Evolutionary conservation across 2,797 vertebrate species (phyloP), one percentile per base, ranked within the genome.

Genomic region (Sebastolobus altivelis): DNA sequence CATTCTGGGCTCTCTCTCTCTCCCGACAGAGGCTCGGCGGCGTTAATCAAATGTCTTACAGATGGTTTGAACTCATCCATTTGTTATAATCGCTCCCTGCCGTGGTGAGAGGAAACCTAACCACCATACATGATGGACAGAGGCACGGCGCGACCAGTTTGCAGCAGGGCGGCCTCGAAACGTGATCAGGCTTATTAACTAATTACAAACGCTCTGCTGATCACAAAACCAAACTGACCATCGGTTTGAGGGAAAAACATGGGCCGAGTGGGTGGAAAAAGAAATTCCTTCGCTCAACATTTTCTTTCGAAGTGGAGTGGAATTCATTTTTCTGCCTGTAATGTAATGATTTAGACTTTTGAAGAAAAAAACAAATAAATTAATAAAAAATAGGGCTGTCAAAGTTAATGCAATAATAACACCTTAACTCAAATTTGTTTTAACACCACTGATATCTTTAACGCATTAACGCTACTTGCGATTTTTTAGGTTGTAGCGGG

Each of bases 41-140:
- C 76, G 87, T 93, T 95, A 95, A 96, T 95, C 93, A 95, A 95
- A 95, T 95, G 92, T 95, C 93, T 95, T 94, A 95, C 95, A 94
- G 93, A 94, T 82, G 93, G 93, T 95, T 96, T 94, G 95, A 96
- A 95, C 88, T 93, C 93, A 95, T 93, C 94, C 96, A 94, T 94
- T 96, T 96, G 95, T 93, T 94, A 94, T 94, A 95, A 96, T 95
- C 80, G 79, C 87, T 87, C 90, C 93, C 84, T 78, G 72, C 82
- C 58, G 20, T 84, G 78, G 83, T 85, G 88, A 92, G 90, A 89
- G 87, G 79, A 86, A 87, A 86, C 91, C 81, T 84, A 85, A 92
- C 88, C 89, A 93, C 92, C 92, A 91, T 73, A 89, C 85, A 89
- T 76, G 85, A 91, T 87, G 86, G 88, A 94, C 85, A 52, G 88